Evolutionary conservation across 2,888 invertebrate species (phyloP).

Genomic region (Ethmia dodecea): DNA sequence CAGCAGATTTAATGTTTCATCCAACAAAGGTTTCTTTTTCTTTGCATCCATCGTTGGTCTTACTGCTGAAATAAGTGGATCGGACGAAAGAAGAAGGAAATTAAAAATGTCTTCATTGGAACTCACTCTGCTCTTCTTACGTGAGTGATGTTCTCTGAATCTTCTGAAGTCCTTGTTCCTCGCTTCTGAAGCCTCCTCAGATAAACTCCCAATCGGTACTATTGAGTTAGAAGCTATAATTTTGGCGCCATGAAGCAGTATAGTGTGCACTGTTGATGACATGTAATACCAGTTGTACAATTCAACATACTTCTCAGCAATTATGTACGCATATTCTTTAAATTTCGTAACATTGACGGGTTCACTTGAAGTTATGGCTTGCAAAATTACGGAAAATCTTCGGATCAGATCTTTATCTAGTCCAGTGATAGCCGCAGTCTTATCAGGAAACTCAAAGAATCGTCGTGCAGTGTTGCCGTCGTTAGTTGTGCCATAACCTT

Average conservation of each 20-base stretch:
- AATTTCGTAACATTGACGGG: conserved; percentile 11
- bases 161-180: conserved; percentile 14
- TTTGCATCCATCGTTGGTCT: neutral
- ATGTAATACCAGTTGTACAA: conserved; percentile 19
- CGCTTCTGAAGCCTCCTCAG: conserved; percentile 17
- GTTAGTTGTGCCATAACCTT: conserved; percentile 13
- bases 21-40: conserved; percentile 1
- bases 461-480: conserved; percentile 13
- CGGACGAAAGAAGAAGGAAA: conserved; percentile 8
- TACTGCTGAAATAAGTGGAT: conserved; percentile 4
- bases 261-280: conserved; percentile 16
- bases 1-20: neutral
- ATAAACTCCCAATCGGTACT: conserved; percentile 15
- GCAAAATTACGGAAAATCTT: conserved; percentile 16
- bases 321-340: conserved; percentile 11
- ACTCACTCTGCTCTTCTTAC: conserved; percentile 7
- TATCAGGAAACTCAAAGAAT: conserved; percentile 15
- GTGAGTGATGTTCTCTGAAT: conserved; percentile 8
- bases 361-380: conserved; percentile 15
- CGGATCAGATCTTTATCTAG: conserved; percentile 5
- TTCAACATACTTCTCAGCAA: conserved; percentile 15
- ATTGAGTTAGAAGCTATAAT: conserved; percentile 13
- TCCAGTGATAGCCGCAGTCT: conserved; percentile 18
- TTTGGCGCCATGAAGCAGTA: conserved; percentile 17
- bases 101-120: conserved; percentile 10